Conservation (phyloP, 2,797 vertebrate genomes). For the Fringilla coelebs region DNA sequence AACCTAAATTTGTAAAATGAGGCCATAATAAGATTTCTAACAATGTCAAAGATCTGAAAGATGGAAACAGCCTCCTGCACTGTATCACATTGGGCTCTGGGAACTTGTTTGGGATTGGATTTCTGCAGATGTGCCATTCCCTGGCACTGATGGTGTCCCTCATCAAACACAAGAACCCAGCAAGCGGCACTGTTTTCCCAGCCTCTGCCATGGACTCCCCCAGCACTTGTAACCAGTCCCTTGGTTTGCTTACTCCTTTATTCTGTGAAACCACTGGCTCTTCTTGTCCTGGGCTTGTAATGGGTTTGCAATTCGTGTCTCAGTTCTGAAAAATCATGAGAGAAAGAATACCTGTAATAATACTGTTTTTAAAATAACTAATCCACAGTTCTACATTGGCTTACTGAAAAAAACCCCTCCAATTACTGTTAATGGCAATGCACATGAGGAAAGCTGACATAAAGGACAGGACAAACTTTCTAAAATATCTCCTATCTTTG, state of each 20-base stretch:
- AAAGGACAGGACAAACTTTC: neutral
- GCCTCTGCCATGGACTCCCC: neutral
- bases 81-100: fast-evolving
- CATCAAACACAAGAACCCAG: neutral
- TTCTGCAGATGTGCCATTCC: neutral
- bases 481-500: neutral
- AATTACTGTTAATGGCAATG: neutral
- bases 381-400: neutral
- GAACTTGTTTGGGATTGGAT: neutral
- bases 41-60: neutral
- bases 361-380: neutral
- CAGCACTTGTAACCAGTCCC: neutral
- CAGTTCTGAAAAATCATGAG: neutral
- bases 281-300: neutral
- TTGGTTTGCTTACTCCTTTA: neutral
- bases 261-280: neutral
- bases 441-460: neutral
- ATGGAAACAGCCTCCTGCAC: neutral
- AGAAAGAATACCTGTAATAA: neutral
- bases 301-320: neutral
- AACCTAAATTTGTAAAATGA: neutral
- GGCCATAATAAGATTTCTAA: neutral
- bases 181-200: neutral
- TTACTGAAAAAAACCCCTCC: neutral
- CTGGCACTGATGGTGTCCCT: neutral